A percentile compares a stretch with the other conserved stretches of the same genome.
Conservation (phyloP, 1,140 invertebrate genomes). For the Andricus grossulariae region DNA sequence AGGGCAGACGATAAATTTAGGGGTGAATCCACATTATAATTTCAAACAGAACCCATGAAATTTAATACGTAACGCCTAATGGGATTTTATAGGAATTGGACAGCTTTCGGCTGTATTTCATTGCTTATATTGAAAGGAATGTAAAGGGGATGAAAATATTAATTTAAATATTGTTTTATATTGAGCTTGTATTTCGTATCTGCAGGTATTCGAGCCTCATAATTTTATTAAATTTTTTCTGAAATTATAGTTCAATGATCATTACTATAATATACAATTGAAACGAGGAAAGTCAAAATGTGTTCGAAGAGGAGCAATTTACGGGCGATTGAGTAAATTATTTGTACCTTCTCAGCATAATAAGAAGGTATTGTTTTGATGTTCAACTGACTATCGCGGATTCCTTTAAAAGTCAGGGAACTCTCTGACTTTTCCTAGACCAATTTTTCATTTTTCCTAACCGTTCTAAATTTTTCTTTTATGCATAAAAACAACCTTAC, state of each 20-base stretch:
- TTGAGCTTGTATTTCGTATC: not conserved
- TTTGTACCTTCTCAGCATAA: too few relatives aligned
- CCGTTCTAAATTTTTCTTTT: too few relatives aligned
- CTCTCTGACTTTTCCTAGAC: too few relatives aligned
- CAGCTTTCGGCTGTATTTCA: not conserved
- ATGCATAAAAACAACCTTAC: too few relatives aligned
- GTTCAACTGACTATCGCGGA: too few relatives aligned
- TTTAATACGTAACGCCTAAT: constrained; percentile 3
- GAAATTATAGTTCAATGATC: not conserved
- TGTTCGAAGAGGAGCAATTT: too few relatives aligned
- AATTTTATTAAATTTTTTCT: not conserved
- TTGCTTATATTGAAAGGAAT: not conserved
- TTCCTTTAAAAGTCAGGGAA: too few relatives aligned
- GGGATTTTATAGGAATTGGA: constrained; percentile 13
- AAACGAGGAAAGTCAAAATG: too few relatives aligned
- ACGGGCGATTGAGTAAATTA: too few relatives aligned
- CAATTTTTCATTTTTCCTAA: too few relatives aligned
- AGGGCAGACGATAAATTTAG: constrained; percentile 4
- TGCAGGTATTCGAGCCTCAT: not conserved
- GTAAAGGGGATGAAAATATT: not conserved
- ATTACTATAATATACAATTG: too few relatives aligned
- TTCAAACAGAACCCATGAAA: constrained; percentile 13
- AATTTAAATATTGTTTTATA: not conserved
- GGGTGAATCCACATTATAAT: constrained; percentile 17
- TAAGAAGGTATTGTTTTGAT: too few relatives aligned